Base-by-base conservation (phyloP, 2,888 invertebrate species). In the Eledone cirrhosa region DNA sequence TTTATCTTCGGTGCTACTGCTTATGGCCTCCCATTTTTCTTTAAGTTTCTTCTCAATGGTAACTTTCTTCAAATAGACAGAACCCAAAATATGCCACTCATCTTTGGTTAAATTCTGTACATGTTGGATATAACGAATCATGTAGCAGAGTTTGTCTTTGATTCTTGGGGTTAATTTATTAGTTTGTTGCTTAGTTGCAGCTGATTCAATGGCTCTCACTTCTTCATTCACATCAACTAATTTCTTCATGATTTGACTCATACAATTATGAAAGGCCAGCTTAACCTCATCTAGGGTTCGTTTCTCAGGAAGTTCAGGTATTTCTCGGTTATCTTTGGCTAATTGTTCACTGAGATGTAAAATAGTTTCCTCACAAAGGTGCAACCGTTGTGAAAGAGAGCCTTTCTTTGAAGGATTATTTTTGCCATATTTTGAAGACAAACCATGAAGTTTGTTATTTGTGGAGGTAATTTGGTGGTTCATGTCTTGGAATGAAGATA, bases 81-180 rank as follows among this genome's bases (percentile, higher is more conserved):
- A 83, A 59, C 86, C 85, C 78, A 87, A 81, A 78, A 87, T 81
- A 53, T 85, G 83, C 86, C 86, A 88, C 78, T 88, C 88, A 79
- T 82, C 82, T 59, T 84, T 82, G 33, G 85, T 83, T 76, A 88
- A 80, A 72, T 81, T 84, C 74, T 86, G 85, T 77, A 86, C 83
- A 75, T 87, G 84, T 63, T 83, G 82, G 16, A 88, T 81, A 82
- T 82, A 87, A 65, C 85, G 84, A 41, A 84, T 82, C 67, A 88
- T 80, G 24, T 83, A 80, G 29, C 82, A 80, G 4, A 87, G 79
- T 80, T 85, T 86, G 67, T 84, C 85, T 31, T 86, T 76, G 22
- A 76, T 76, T 48, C 48, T 76, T 14, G 76, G 76, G 5, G 48
- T 76, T 48, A 76, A 19, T 76, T 76, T 76, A 48, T 76, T 76